These are phyloP conservation scores for Blastomussa wellsi DNA, from an alignment of 92 coral and sea anemone genomes.

Conservation along the genomic window DNA sequence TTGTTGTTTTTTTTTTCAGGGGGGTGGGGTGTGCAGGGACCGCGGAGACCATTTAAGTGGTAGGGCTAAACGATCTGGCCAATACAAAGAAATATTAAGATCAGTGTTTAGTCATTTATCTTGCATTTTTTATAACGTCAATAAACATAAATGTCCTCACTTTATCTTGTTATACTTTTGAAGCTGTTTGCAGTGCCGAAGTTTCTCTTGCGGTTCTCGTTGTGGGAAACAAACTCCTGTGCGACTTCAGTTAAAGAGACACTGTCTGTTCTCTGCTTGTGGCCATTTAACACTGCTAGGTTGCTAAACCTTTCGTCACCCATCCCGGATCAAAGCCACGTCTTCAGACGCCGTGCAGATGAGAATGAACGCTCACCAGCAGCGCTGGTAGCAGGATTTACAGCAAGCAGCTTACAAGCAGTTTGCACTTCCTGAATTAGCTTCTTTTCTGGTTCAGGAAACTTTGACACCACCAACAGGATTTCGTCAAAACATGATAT, in stretches of 20 bases:
- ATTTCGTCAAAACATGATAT: constrained; percentile 51
- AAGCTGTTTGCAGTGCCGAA: constrained; percentile 8
- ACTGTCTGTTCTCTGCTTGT: constrained; percentile 17
- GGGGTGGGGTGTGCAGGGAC: too few species aligned
- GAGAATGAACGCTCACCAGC: constrained; percentile 69
- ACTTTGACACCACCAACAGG: constrained; percentile 39
- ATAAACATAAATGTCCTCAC: background rate
- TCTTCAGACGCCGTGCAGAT: constrained; percentile 63
- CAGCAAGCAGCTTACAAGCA: constrained; percentile 48
- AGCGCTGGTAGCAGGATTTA: constrained; percentile 56
- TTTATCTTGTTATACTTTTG: background rate
- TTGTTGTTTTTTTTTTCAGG: too few species aligned
- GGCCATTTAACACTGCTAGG: constrained; percentile 4
- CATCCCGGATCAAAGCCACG: constrained; percentile 68
- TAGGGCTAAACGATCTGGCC: too few species aligned
- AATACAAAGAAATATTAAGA: too few species aligned
- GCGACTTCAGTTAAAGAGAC: constrained; percentile 2
- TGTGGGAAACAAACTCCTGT: background rate
- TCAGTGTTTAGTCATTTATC: too few species aligned
- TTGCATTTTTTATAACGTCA: too few species aligned
- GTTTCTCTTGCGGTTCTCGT: constrained; percentile 26
- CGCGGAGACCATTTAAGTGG: too few species aligned
- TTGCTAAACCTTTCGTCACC: constrained; percentile 19
- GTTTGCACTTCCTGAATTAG: constrained; percentile 40
- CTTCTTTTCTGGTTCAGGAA: constrained; percentile 48